Base-by-base conservation (phyloP, 2,113 vertebrate genomes). In the Atractosteus spatula region DNA sequence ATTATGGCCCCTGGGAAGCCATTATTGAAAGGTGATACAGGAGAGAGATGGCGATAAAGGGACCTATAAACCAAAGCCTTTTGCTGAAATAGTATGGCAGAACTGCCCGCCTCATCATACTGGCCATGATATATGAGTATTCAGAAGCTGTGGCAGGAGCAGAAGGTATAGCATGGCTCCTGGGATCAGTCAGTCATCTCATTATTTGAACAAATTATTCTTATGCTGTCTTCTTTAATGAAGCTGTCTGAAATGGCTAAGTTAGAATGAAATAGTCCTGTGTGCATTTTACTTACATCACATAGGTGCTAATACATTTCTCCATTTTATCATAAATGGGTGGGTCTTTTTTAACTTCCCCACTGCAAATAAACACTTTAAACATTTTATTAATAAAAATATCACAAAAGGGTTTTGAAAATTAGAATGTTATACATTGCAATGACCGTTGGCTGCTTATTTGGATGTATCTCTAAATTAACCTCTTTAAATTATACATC, bases 1-100 rank as follows among this genome's bases (percentile, higher is more conserved):
- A 80, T 83, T 87, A 83, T 82, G 78, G 80, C 83, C 83, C 82
- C 76, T 54, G 55, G 72, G 84, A 87, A 87, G 73, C 81, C 81
- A 84, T 85, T 82, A 81, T 74, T 82, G 70, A 77, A 69, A 69
- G 74, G 80, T 83, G 85, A 82, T 82, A 78, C 83, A 84, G 80
- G 78, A 81, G 76, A 70, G 71, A 70, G 81, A 85, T 76, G 79
- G 76, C 79, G 79, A 81, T 76, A 77, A 81, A 77, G 81, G 79
- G 79, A 74, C 73, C 78, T 70, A 77, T 79, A 85, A 85, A 84
- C 68, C 73, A 10, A 13, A 61, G 66, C 41, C 69, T 61, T 42
- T 61, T 6, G 7, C 6, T 59, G 57, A 59, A 14, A 59, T n/a
- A 59, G 57, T 59, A 13, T 59, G 57, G 12, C 57, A 59, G 57